A percentile compares a stretch with the other conserved stretches of the same genome.
phyloP scores from a whole-genome alignment of 1,140 invertebrate species.

The Zaprionus davidi region DNA sequence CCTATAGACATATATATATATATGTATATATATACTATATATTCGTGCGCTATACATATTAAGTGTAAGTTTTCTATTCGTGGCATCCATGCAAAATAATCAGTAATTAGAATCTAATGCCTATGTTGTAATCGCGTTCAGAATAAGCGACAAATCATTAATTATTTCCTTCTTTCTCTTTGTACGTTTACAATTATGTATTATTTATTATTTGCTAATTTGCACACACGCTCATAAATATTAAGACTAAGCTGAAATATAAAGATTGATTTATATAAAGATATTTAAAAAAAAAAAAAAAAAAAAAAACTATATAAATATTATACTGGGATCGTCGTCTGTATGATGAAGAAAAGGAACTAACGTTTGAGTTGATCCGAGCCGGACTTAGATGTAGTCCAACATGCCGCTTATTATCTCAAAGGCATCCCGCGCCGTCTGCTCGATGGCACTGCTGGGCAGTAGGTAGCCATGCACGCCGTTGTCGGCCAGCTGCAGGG shows the following conservation, averaged over 20 bases:
- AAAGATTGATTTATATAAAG: conserved; percentile 35
- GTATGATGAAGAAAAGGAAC: conserved; percentile 31
- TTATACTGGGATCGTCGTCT: conserved; percentile 3
- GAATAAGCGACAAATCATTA: not conserved
- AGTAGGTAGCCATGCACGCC: conserved; percentile 92
- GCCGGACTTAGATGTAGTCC: conserved; percentile 82
- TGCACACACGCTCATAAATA: conserved; percentile 37
- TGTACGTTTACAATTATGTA: conserved; percentile 24
- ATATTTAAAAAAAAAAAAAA: conserved; percentile 42
- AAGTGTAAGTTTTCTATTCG: conserved; percentile 6
- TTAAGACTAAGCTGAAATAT: conserved; percentile 24
- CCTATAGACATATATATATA: no score
- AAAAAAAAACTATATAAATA: conserved; percentile 18
- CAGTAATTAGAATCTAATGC: conserved; percentile 3
- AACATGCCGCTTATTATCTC: conserved; percentile 90
- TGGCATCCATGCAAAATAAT: conserved; percentile 47
- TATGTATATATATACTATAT: not conserved
- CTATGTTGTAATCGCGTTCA: not conserved
- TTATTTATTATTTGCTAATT: conserved; percentile 38
- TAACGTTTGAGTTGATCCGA: conserved; percentile 19
- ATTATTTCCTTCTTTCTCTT: not conserved
- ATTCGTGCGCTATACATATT: not conserved
- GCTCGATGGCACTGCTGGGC: conserved; percentile 90
- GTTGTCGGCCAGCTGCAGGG: conserved; percentile 91
- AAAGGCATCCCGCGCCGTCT: conserved; percentile 92